Percentiles rank a stretch among this genome's conserved stretches.
Evolutionary conservation across 2,797 vertebrate genomes (phyloP).

Genomic region (Gymnoscopelus microlampas): DNA sequence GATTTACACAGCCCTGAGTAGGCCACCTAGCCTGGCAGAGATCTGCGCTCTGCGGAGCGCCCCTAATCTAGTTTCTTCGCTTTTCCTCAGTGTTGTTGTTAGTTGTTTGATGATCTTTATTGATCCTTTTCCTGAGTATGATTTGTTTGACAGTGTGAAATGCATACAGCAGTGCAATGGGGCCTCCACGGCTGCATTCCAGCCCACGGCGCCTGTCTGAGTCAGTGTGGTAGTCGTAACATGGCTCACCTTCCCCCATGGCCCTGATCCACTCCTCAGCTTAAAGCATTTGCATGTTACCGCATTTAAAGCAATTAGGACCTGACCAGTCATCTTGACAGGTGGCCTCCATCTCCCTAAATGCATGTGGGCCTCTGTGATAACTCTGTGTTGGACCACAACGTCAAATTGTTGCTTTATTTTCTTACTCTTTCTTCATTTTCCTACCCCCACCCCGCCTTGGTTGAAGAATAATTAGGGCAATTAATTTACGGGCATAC

Average conservation of each 20-base stretch:
- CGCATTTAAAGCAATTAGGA: conserved; percentile 75
- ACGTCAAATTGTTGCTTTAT: conserved; percentile 32
- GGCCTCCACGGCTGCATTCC: conserved; percentile 53
- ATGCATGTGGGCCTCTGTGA: conserved; percentile 50
- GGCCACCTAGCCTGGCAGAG: too few relatives aligned
- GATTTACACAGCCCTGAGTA: too few relatives aligned
- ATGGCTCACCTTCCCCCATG: conserved; percentile 36
- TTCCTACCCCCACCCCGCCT: conserved; percentile 23
- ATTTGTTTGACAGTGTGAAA: conserved; percentile 52
- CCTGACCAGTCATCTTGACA: conserved; percentile 71
- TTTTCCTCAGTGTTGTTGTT: conserved; percentile 13
- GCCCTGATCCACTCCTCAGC: conserved; percentile 44
- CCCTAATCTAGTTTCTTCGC: neutral
- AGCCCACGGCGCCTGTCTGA: conserved; percentile 65
- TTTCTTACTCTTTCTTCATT: conserved; percentile 18
- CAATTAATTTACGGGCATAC: conserved; percentile 80
- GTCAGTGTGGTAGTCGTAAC: conserved; percentile 34
- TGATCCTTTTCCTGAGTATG: conserved; percentile 16
- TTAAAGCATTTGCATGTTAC: conserved; percentile 62
- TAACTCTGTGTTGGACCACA: conserved; percentile 47
- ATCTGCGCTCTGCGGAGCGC: too few relatives aligned
- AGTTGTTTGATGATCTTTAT: conserved; percentile 3
- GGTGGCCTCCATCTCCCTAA: conserved; percentile 67
- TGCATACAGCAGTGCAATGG: conserved; percentile 5
- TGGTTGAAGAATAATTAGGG: conserved; percentile 81